Conservation (phyloP, 2,888 invertebrate genomes). For the Trypoxylon attenuatum region DNA sequence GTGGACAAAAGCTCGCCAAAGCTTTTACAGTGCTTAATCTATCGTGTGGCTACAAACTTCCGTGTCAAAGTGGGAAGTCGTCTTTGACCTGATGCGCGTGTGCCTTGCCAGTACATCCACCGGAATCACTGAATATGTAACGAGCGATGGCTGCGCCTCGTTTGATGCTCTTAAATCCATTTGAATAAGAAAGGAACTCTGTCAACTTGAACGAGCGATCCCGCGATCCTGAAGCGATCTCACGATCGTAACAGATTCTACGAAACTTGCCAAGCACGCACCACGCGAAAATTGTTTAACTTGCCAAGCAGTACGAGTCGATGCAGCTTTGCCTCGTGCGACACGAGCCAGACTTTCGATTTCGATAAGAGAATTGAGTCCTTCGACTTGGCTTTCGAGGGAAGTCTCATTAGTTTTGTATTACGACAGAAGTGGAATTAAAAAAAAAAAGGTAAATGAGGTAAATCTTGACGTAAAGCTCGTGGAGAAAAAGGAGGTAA, state of each 20-base stretch:
- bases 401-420: not conserved
- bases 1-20: constrained; percentile 20
- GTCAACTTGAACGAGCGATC: not conserved
- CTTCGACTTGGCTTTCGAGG: not conserved
- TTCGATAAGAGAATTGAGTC: not conserved
- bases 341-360: not conserved
- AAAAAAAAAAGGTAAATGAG: too few species aligned
- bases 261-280: not conserved
- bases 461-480: too few species aligned
- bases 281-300: not conserved
- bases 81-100: constrained; percentile 33
- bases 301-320: too few species aligned
- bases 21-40: constrained; percentile 15
- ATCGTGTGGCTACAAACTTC: not conserved
- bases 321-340: too few species aligned
- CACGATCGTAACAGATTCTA: not conserved
- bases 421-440: too few species aligned
- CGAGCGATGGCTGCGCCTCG: not conserved
- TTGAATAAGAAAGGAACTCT: not conserved
- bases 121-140: constrained; percentile 32
- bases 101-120: constrained; percentile 7
- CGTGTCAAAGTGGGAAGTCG: constrained; percentile 34
- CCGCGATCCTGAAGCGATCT: not conserved
- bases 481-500: too few species aligned
- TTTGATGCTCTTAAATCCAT: constrained; percentile 4